A percentile compares a stretch with the other conserved stretches of the same genome.
Conservation (phyloP, 2,113 vertebrate species). For the Zapornia atra region DNA sequence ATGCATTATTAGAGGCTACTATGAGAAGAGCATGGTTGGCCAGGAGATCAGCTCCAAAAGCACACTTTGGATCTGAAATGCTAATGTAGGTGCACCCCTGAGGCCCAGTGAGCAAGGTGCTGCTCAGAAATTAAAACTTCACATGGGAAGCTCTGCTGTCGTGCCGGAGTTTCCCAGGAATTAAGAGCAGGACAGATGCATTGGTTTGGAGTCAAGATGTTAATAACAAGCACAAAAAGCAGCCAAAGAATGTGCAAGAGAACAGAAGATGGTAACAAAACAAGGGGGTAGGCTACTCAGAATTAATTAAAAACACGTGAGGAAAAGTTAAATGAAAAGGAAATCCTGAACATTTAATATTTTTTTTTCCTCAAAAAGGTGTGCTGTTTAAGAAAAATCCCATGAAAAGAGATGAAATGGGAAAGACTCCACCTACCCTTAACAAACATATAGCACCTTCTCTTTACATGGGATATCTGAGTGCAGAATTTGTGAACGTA, state of each 20-base stretch:
- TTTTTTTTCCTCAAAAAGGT: neutral
- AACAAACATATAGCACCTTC: neutral
- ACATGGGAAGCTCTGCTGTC: neutral
- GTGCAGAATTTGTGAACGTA: neutral
- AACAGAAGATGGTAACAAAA: neutral
- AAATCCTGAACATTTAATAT: neutral
- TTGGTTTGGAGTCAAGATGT: neutral
- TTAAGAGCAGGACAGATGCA: neutral
- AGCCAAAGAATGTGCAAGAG: conserved; percentile 8
- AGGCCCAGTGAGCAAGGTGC: neutral
- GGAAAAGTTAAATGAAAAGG: neutral
- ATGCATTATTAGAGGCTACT: rapidly evolving
- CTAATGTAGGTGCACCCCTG: neutral
- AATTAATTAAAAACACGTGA: neutral
- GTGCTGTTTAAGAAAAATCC: neutral
- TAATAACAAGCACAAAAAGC: neutral
- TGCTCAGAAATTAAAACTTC: neutral
- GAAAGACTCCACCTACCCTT: neutral
- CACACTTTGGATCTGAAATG: neutral
- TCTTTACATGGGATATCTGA: neutral
- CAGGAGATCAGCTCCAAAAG: neutral
- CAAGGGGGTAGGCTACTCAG: neutral
- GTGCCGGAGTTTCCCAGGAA: neutral
- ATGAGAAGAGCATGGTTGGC: neutral
- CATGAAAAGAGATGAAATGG: neutral